Evolutionary conservation across 2,888 invertebrate species (phyloP), one percentile per base, ranked within the genome.

Genomic region (Euspilapteryx auroguttella): DNA sequence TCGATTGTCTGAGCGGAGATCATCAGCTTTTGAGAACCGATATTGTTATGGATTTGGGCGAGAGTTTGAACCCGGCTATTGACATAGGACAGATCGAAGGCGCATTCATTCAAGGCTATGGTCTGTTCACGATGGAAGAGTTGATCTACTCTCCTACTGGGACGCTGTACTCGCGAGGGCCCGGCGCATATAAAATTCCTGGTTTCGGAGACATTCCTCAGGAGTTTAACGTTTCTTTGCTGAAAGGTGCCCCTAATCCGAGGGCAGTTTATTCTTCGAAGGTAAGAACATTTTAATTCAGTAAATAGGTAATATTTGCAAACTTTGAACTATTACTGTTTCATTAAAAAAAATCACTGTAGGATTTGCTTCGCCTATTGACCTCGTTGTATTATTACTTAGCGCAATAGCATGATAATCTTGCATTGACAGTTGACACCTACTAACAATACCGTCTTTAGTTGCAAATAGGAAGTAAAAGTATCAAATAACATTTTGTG

Each of bases 51-150:
- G 97, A 97, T 68, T 79, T 97, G 39, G 96, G 96, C 1, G 86
- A 90, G 41, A 95, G 95, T 61, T 66, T 97, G 30, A 97, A 97
- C 64, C 97, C 97, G 3, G 95, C 96, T 2, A 93, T 97, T 37
- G 97, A 97, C 46, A 89, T 97, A 41, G 97, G 96, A 0, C 97
- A 97, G 76, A 87, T 97, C 10, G 97, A 97, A 68, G 97, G 97
- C 2, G 97, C 81, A 0, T 97, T 95, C 46, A 80, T 93, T 49
- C 95, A 96, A 79, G 97, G 97, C 1, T 93, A 94, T 46, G 97
- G 96, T 2, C 57, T 97, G 31, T 94, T 89, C 46, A 89, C 91
- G 0, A 69, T 96, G 47, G 97, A 97, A 62, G 94, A 96, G 55
- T 69, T 93, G 41, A 82, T 91, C 33, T 89, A 89, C 49, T 90